Conservation (phyloP, 2,113 vertebrate genomes). For the Eudyptes chrysolophus region DNA sequence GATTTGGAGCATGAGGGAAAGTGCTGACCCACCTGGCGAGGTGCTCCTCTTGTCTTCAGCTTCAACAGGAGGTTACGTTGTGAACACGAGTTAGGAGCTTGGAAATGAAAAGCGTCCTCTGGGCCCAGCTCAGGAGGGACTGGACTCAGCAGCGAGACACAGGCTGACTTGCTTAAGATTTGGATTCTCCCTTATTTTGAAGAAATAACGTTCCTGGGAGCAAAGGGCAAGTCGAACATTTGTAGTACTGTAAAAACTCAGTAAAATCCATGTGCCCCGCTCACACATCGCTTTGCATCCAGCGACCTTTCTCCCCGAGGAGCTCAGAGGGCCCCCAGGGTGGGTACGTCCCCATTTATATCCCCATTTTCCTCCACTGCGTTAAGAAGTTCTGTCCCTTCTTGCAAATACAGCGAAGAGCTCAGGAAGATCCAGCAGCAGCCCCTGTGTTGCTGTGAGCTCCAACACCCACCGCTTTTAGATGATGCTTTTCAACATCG, state of each 20-base stretch:
- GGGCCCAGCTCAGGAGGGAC: background rate
- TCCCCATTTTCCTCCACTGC: background rate
- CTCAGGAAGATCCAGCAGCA: background rate
- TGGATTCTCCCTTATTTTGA: background rate
- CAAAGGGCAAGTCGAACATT: background rate
- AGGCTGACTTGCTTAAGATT: background rate
- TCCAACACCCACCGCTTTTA: fast-evolving
- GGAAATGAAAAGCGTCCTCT: background rate
- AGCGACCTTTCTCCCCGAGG: background rate
- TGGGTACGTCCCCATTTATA: background rate
- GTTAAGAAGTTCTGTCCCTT: background rate
- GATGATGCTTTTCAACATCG: fast-evolving
- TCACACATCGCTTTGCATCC: background rate
- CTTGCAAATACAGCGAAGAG: background rate
- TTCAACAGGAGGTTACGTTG: fast-evolving
- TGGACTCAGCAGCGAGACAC: background rate
- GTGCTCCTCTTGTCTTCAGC: background rate
- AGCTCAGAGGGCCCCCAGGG: background rate
- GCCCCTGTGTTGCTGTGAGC: background rate
- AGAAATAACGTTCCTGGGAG: background rate
- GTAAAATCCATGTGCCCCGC: background rate
- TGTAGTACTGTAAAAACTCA: background rate
- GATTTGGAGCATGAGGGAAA: background rate
- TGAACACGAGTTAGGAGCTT: background rate
- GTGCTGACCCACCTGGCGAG: background rate